Conservation (phyloP, 2,113 vertebrate species). For the Indicator maculatus region DNA sequence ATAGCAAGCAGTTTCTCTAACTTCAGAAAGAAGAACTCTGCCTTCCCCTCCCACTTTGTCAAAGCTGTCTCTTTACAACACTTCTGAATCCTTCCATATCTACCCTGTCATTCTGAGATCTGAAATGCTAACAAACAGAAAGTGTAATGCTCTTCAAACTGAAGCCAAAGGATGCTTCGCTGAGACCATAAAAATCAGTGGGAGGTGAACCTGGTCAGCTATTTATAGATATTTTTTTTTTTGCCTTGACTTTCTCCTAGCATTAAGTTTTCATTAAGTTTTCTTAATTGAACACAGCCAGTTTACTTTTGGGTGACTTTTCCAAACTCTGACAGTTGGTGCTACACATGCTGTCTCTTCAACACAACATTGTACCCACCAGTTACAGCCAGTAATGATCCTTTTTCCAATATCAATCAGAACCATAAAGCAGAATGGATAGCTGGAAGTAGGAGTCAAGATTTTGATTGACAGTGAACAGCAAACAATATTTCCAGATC, state of each 20-base stretch:
- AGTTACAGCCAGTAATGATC: not conserved
- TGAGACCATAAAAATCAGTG: not conserved
- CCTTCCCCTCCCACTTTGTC: rapidly evolving
- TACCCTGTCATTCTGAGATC: not conserved
- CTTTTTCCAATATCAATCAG: conserved; percentile 44
- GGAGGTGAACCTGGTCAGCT: not conserved
- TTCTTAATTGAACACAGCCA: not conserved
- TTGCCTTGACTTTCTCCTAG: not conserved
- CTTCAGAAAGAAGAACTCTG: not conserved
- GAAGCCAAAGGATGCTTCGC: not conserved
- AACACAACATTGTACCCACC: not conserved
- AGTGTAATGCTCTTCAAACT: not conserved
- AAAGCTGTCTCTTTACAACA: not conserved
- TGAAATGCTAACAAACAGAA: not conserved
- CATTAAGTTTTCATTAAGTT: not conserved
- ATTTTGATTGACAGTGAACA: conserved; percentile 59
- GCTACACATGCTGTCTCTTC: not conserved
- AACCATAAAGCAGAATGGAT: conserved; percentile 14
- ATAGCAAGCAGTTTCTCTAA: not conserved
- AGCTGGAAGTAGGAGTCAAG: conserved; percentile 33
- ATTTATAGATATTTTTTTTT: not conserved
- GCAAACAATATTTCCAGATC: conserved; percentile 65
- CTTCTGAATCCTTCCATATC: not conserved
- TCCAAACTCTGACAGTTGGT: not conserved
- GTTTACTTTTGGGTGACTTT: not conserved